Conservation (phyloP, 1,140 invertebrate genomes). For the Diuraphis noxia region DNA sequence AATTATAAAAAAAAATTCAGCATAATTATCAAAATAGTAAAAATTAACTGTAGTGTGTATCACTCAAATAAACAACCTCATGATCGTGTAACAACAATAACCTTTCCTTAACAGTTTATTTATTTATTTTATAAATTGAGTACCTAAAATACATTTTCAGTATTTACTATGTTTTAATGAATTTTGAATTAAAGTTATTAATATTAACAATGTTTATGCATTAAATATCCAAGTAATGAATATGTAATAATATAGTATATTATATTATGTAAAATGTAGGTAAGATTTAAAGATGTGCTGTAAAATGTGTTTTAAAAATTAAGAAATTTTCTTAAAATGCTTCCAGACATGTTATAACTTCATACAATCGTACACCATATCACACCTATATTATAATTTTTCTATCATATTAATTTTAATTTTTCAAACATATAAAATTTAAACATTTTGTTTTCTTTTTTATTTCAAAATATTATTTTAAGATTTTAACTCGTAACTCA, state of each 20-base stretch:
- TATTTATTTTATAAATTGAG: background rate
- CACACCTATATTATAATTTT: background rate
- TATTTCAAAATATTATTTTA: background rate
- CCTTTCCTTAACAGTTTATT: background rate
- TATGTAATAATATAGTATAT: background rate
- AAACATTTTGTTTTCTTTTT: background rate
- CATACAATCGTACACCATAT: background rate
- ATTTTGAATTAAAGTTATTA: background rate
- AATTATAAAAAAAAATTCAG: background rate
- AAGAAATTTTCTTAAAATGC: background rate
- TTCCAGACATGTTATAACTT: background rate
- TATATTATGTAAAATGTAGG: background rate
- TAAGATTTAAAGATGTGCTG: background rate
- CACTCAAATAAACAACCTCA: background rate
- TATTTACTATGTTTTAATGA: background rate
- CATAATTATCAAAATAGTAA: slow-evolving; percentile 7
- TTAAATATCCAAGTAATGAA: background rate
- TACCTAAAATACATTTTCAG: background rate
- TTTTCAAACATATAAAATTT: background rate
- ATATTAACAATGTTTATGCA: background rate
- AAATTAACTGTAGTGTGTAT: background rate
- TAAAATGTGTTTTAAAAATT: background rate
- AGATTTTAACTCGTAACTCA: background rate
- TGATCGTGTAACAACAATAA: background rate
- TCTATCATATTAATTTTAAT: background rate